Evolutionary conservation across 2,113 vertebrate genomes (phyloP).

Genomic region (Mugil cephalus): DNA sequence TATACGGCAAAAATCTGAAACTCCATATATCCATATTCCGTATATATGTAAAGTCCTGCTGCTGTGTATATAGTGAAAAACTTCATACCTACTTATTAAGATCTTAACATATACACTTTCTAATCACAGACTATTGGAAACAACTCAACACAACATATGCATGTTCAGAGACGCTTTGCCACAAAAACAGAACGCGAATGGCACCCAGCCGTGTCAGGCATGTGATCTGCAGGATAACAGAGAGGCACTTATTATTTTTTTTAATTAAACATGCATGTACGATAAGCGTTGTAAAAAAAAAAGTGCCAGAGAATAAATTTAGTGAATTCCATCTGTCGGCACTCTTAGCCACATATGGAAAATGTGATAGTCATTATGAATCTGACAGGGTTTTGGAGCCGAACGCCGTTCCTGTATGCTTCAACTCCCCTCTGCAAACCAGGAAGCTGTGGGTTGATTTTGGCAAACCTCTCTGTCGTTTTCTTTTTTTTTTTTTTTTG

Average conservation of each 20-base stretch:
- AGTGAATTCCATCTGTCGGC: conserved; percentile 51
- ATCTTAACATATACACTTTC: conserved; percentile 2
- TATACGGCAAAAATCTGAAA: no score
- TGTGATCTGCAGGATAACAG: conserved; percentile 26
- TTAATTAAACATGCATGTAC: conserved; percentile 28
- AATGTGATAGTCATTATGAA: conserved; percentile 88
- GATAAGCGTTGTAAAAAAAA: conserved; percentile 6
- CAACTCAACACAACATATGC: neutral
- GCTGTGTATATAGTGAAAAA: neutral
- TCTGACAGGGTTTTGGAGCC: conserved; percentile 85
- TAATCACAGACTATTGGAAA: conserved; percentile 2
- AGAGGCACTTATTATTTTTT: neutral
- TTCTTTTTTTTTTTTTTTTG: conserved; percentile 55
- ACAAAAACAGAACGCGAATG: neutral
- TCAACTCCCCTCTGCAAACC: conserved; percentile 86
- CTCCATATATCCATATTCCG: no score
- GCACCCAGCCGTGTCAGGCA: neutral
- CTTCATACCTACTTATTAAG: neutral
- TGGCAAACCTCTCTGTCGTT: conserved; percentile 85
- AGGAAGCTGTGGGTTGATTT: conserved; percentile 94
- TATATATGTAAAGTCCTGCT: neutral
- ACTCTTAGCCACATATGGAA: conserved; percentile 71
- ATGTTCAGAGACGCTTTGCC: neutral
- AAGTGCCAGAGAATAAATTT: conserved; percentile 49
- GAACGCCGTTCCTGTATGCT: conserved; percentile 59